Base-by-base conservation (phyloP, 2,113 vertebrate genomes). In the Delphinus delphis region DNA sequence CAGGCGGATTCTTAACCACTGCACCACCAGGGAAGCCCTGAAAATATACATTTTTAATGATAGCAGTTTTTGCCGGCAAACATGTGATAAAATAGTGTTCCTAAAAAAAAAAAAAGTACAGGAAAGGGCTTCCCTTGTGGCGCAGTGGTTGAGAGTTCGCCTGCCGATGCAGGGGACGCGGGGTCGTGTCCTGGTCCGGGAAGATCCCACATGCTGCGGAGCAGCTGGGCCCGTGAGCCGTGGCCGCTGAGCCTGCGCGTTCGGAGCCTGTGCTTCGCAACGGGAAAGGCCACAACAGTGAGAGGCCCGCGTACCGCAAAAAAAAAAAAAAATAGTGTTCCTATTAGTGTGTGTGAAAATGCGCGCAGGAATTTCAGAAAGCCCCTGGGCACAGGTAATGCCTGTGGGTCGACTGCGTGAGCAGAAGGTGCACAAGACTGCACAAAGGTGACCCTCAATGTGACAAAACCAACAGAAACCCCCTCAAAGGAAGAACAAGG, bases 351-450 rank as follows among this genome's bases (percentile, higher is more conserved):
- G 41, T 2, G 4, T 67, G 63, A 33, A 62, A 70, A 4, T 25
- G 1, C 0, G 10, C 8, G 4, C 6, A 1, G 26, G 6, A n/a
- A 41, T 93, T 63, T 21, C 31, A 76, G 76, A n/a, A 58, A 63
- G n/a, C 5, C 3, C n/a, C 50, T 71, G 31, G 70, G 36, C 81
- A 28, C 4, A 1, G 14, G 17, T 63, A 41, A 74, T 10, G 1
- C 81, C 17, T 47, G 23, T 47, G 31, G 58, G 15, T 20, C 15
- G 2, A 3, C 21, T 25, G 3, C 1, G 2, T 2, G 17, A 73
- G 50, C 20, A 74, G n/a, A 41, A 10, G 1, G 50, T 1, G 0
- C 5, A 1, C 25, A 50, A 14, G 21, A 7, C 26, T 63, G 17
- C 74, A 25, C 7, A 20, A 9, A 15, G 25, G 33, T 53, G 20